These are phyloP conservation scores for Mya arenaria DNA, from an alignment of 1,140 invertebrate genomes.

Conservation along the genomic window DNA sequence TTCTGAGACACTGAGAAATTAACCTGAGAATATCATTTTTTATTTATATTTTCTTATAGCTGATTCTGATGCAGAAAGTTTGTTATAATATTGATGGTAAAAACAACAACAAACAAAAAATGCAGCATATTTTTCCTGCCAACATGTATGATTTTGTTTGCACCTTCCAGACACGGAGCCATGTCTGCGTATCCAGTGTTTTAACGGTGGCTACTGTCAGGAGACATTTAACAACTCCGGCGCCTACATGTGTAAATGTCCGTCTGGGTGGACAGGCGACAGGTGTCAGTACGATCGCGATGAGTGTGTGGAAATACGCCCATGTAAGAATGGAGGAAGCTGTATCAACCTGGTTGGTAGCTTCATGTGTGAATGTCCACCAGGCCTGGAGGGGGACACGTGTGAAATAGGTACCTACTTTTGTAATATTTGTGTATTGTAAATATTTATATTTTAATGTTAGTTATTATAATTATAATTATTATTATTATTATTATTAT, in stretches of 20 bases:
- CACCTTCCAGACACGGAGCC: conserved; percentile 30
- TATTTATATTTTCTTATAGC: too few relatives aligned
- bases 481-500: too few relatives aligned
- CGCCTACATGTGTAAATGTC: conserved; percentile 61
- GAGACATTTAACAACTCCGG: conserved; percentile 48
- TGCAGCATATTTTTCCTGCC: too few relatives aligned
- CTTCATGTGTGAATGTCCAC: conserved; percentile 80
- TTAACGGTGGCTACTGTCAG: conserved; percentile 69
- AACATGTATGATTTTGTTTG: too few relatives aligned
- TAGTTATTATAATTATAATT: too few relatives aligned
- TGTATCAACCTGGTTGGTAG: conserved; percentile 91
- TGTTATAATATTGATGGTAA: too few relatives aligned
- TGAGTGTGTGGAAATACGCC: conserved; percentile 26
- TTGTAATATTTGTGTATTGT: too few relatives aligned
- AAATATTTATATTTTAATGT: too few relatives aligned
- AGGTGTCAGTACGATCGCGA: conserved; percentile 48
- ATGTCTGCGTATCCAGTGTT: conserved; percentile 67
- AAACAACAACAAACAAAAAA: too few relatives aligned
- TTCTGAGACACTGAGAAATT: too few relatives aligned
- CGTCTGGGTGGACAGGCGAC: conserved; percentile 57
- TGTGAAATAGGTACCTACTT: conserved; percentile 88
- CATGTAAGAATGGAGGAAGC: conserved; percentile 91
- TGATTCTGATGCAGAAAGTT: too few relatives aligned
- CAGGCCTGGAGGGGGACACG: conserved; percentile 84
- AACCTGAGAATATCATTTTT: too few relatives aligned